Evolutionary conservation across 2,797 vertebrate genomes (phyloP).

Genomic region (Rhynchonycteris naso): DNA sequence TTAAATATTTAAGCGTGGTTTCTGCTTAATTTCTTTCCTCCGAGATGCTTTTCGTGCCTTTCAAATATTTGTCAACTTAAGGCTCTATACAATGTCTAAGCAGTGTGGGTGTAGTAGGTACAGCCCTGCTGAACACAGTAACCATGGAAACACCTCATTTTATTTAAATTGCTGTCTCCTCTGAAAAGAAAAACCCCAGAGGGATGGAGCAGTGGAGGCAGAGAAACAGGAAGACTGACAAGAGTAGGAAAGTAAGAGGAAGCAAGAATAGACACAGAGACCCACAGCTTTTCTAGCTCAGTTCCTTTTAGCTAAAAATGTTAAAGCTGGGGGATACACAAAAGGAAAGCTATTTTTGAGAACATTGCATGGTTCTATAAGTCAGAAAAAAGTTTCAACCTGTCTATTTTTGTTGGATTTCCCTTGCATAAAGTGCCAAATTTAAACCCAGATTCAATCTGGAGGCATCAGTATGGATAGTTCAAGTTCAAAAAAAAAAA

Average conservation of each 20-base stretch:
- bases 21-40: conserved; percentile 66
- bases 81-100: conserved; percentile 32
- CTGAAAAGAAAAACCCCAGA: not conserved
- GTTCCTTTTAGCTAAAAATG: conserved; percentile 68
- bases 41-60: conserved; percentile 52
- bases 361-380: conserved; percentile 20
- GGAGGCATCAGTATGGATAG: not conserved
- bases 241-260: conserved; percentile 45
- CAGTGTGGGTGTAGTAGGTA: conserved; percentile 62
- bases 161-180: conserved; percentile 66
- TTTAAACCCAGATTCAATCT: conserved; percentile 33
- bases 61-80: conserved; percentile 75
- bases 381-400: conserved; percentile 27
- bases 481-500: conserved; percentile 10
- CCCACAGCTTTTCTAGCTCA: conserved; percentile 33
- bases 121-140: conserved; percentile 57
- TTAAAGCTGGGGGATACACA: conserved; percentile 6
- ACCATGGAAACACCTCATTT: conserved; percentile 63
- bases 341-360: conserved; percentile 58
- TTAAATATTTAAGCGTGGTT: conserved; percentile 64
- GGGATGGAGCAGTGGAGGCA: not conserved
- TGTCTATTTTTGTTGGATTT: conserved; percentile 62
- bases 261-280: conserved; percentile 24
- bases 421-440: not conserved
- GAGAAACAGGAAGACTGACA: conserved; percentile 53